Conservation (phyloP, 2,888 invertebrate genomes). For the Scaptodrosophila latifasciaeformis region DNA sequence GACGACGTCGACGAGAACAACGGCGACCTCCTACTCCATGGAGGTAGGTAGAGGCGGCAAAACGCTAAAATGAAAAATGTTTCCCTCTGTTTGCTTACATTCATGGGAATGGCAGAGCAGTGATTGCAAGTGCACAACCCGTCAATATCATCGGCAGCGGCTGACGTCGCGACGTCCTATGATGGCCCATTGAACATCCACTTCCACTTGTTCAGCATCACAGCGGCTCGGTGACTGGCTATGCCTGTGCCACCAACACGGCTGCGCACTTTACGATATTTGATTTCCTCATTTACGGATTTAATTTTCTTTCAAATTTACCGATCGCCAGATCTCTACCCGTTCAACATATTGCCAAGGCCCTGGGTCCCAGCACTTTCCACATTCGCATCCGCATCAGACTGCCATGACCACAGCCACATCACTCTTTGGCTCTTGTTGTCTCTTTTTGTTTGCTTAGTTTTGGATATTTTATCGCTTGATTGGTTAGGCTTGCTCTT, state of each 20-base stretch:
- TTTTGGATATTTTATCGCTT: conserved; percentile 64
- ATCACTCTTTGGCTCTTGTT: conserved; percentile 5
- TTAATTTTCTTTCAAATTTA: conserved; percentile 72
- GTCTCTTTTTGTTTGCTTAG: conserved; percentile 49
- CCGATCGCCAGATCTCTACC: conserved; percentile 53
- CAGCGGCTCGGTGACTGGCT: conserved; percentile 29
- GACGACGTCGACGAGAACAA: background rate
- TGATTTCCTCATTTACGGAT: conserved; percentile 73
- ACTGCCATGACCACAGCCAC: conserved; percentile 23
- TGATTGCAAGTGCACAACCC: background rate
- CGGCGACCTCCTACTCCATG: no score
- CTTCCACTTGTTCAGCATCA: conserved; percentile 26
- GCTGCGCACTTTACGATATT: conserved; percentile 71
- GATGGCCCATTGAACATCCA: conserved; percentile 42
- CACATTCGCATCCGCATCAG: background rate
- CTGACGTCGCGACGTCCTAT: conserved; percentile 10
- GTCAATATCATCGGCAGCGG: background rate
- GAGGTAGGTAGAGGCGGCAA: conserved; percentile 41
- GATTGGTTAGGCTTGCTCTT: conserved; percentile 47
- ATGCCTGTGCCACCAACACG: conserved; percentile 46
- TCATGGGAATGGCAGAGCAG: conserved; percentile 58
- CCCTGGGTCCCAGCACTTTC: no score
- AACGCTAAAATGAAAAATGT: conserved; percentile 42
- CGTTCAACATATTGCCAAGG: conserved; percentile 17
- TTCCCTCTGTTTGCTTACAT: conserved; percentile 58